phyloP scores from a whole-genome alignment of 2,113 vertebrate species.

The Scolopax mira region DNA sequence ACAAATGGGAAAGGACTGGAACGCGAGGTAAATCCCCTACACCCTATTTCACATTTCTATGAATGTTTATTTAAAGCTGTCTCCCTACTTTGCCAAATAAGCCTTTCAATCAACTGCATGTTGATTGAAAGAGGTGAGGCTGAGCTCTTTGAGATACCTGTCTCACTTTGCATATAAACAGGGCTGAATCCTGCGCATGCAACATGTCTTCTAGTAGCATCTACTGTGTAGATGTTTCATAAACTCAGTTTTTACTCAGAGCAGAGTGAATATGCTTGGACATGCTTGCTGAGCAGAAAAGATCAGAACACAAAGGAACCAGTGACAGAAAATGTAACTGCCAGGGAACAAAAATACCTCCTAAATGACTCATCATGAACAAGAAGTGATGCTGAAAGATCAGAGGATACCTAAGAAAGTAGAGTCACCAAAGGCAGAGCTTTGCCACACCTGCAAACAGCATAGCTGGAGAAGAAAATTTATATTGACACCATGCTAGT shows the following conservation, averaged over 20 bases:
- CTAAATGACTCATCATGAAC: not conserved
- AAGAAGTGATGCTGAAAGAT: not conserved
- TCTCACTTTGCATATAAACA: not conserved
- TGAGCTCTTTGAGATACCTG: not conserved
- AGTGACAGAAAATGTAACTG: conserved; percentile 31
- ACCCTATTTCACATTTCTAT: not conserved
- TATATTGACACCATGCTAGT: not conserved
- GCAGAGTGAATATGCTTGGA: conserved; percentile 44
- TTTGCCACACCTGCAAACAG: not conserved
- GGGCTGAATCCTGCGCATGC: not conserved
- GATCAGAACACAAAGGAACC: conserved; percentile 43
- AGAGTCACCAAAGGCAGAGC: not conserved
- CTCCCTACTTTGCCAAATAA: not conserved
- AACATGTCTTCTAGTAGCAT: not conserved
- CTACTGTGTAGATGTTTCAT: not conserved
- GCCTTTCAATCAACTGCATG: not conserved
- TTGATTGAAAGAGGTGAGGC: no score
- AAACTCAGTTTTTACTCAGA: not conserved
- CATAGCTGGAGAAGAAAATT: not conserved
- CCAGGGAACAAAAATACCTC: conserved; percentile 49
- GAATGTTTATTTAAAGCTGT: not conserved
- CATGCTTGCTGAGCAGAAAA: conserved; percentile 63
- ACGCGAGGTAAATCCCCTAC: not conserved
- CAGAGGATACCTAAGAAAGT: not conserved
- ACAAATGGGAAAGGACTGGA: not conserved